Evolutionary conservation across 2,888 invertebrate genomes (phyloP).

Genomic region (Quadroppia sp.): DNA sequence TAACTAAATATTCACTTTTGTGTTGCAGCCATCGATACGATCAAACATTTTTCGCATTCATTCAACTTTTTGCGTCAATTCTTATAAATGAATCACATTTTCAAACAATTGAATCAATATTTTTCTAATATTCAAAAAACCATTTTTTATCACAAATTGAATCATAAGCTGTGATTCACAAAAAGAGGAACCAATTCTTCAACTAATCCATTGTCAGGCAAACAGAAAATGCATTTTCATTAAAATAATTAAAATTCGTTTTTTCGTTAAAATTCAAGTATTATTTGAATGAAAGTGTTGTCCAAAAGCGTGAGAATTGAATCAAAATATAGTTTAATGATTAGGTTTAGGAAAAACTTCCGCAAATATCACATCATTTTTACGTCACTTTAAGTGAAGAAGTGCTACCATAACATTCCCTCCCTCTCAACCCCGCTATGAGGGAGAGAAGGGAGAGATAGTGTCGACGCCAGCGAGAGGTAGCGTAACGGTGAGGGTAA

Average conservation of each 20-base stretch:
- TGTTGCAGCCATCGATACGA: neutral
- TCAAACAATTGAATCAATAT: conserved; percentile 18
- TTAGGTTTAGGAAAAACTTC: conserved; percentile 16
- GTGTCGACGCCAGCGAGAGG: neutral
- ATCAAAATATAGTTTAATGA: neutral
- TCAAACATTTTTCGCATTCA: conserved; percentile 29
- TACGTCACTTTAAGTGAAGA: conserved; percentile 36
- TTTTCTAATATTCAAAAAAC: neutral
- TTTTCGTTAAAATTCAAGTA: neutral
- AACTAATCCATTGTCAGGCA: neutral
- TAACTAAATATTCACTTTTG: conserved; percentile 1
- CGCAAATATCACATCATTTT: conserved; percentile 29
- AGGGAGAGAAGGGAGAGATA: conserved; percentile 35
- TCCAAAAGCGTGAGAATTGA: conserved; percentile 25
- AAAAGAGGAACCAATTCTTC: neutral
- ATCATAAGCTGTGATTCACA: conserved; percentile 1
- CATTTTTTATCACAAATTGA: neutral
- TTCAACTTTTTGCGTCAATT: conserved; percentile 1
- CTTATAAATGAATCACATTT: conserved; percentile 27
- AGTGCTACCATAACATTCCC: conserved; percentile 34
- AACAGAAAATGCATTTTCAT: neutral
- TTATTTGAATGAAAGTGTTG: neutral
- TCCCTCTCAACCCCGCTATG: conserved; percentile 38
- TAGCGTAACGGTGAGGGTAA: conserved; percentile 15
- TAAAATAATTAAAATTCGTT: neutral